Evolutionary conservation across 2,797 vertebrate genomes (phyloP).

Genomic region (Agapornis canus): DNA sequence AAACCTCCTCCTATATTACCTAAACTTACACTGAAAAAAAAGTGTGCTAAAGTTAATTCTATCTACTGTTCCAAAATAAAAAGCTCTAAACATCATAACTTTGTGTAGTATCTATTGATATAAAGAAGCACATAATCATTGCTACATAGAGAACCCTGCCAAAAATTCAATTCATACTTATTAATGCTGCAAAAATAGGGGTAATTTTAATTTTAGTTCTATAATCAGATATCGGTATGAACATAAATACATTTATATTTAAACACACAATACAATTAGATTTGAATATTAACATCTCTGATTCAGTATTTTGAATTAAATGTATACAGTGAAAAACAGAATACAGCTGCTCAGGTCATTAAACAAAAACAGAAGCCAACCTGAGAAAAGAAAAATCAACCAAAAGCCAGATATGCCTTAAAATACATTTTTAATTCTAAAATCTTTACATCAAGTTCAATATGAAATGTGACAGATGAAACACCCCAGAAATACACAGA

Average conservation of each 20-base stretch:
- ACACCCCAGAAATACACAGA: not conserved
- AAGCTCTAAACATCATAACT: not conserved
- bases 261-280: not conserved
- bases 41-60: not conserved
- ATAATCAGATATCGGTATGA: not conserved
- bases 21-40: not conserved
- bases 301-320: not conserved
- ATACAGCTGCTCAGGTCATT: not conserved
- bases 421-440: not conserved
- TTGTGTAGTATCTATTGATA: not conserved
- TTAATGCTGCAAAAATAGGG: not conserved
- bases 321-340: not conserved
- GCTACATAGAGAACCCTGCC: not conserved
- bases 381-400: constrained; percentile 2
- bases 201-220: not conserved
- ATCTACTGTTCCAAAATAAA: not conserved
- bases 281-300: constrained; percentile 3
- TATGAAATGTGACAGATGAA: not conserved
- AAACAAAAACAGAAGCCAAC: constrained; percentile 26
- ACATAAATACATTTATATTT: not conserved
- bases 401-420: not conserved
- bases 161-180: not conserved
- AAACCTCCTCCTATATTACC: not conserved
- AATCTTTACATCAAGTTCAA: not conserved
- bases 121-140: not conserved